These are phyloP conservation scores for Xenopus laevis DNA, from an alignment of 2,113 vertebrate genomes.

Conservation along the genomic window DNA sequence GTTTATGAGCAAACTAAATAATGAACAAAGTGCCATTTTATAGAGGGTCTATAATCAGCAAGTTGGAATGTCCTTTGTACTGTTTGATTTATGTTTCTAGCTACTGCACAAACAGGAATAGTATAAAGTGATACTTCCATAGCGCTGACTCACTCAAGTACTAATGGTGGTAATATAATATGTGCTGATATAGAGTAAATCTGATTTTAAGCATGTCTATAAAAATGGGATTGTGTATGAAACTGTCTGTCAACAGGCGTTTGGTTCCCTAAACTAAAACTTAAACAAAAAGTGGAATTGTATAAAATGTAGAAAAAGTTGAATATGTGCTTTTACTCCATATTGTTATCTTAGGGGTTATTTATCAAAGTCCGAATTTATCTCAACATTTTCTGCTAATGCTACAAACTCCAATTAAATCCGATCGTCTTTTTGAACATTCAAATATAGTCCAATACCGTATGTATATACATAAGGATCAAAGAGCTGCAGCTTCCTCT, in stretches of 20 bases:
- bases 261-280: slow-evolving; percentile 11
- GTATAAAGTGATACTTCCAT: slow-evolving; percentile 24
- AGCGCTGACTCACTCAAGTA: slow-evolving; percentile 32
- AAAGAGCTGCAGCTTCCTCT: too few relatives aligned
- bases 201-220: slow-evolving; percentile 24
- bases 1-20: slow-evolving; percentile 13
- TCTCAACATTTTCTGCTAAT: too few relatives aligned
- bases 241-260: not conserved
- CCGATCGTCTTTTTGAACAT: too few relatives aligned
- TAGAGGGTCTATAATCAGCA: slow-evolving; percentile 8
- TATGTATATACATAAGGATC: too few relatives aligned
- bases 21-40: slow-evolving; percentile 29
- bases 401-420: too few relatives aligned
- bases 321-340: too few relatives aligned
- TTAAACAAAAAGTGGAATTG: not conserved
- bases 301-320: too few relatives aligned
- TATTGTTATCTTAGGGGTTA: too few relatives aligned
- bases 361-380: too few relatives aligned
- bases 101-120: slow-evolving; percentile 20
- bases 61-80: slow-evolving; percentile 10
- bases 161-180: slow-evolving; percentile 42
- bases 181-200: slow-evolving; percentile 39
- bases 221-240: slow-evolving; percentile 19
- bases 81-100: slow-evolving; percentile 37
- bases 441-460: too few relatives aligned